Base-by-base conservation (phyloP, 53 echinoderm and acorn worm genomes). In the Crossaster papposus region DNA sequence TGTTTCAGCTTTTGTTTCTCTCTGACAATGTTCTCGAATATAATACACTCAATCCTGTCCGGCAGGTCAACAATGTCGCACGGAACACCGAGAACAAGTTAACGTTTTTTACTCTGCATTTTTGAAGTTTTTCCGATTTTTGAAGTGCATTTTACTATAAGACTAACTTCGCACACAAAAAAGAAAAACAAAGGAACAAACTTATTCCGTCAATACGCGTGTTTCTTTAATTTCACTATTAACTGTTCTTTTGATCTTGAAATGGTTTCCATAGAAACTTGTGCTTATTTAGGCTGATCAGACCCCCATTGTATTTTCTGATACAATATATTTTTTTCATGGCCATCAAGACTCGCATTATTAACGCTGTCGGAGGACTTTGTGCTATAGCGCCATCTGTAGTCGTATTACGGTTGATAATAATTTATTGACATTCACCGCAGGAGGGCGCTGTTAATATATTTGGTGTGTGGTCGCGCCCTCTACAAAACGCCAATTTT, bases 381-480 rank as follows among this genome's bases (percentile, higher is more conserved):
- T 68, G n/a, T 58, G 68, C 3, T 22, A 79, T 14, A 53, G 81
- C 62, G 81, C 81, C 81, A 62, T 32, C 81, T 81, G 14, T 2
- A 22, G 58, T 22, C 0, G 18, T 18, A 23, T 54, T 0, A 20
- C 1, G 32, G 33, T 4, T 55, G 30, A 36, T 14, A 38, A 38
- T 36, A n/a, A n/a, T n/a, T n/a, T n/a, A 23, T 24, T n/a, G 37
- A 55, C 15, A 30, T 23, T 33, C 33, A 0, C 32, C 63, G 33
- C 81, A 35, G 32, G 63, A 9, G 63, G 58, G 81, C 81, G 81
- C 81, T 55, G 81, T 81, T 80, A 31, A 22, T 58, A 58, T 14
- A 8, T 58, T 15, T 18, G 58, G 17, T 58, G 17, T 2, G 58
- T n/a, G 58, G 12, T 58, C 22, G 58, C 44, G 5, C 44, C 0